Evolutionary conservation across 1,140 invertebrate genomes (phyloP).

Genomic region (Monochamus saltuarius): DNA sequence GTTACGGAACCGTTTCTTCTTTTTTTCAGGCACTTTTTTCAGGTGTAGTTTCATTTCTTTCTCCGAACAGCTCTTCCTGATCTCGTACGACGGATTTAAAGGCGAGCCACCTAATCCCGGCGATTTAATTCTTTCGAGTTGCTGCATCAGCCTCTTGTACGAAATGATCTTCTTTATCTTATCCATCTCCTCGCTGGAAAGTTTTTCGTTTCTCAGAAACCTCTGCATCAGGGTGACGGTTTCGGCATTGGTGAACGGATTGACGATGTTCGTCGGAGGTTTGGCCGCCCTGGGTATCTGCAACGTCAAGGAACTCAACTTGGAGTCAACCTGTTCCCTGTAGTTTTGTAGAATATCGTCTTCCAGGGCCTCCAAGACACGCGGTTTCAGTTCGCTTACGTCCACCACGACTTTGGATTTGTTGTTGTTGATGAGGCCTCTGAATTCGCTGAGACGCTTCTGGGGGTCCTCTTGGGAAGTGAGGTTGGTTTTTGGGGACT

Average conservation of each 20-base stretch:
- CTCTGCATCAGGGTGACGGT: conserved; percentile 31
- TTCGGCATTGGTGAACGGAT: conserved; percentile 19
- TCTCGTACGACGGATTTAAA: conserved; percentile 23
- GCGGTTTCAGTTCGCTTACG: conserved; percentile 26
- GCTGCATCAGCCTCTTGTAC: conserved; percentile 39
- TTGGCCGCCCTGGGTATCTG: conserved; percentile 32
- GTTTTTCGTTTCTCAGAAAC: conserved; percentile 38
- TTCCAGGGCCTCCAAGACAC: conserved; percentile 7
- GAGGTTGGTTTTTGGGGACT: conserved; percentile 22
- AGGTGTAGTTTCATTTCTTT: conserved; percentile 36
- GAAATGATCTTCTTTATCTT: conserved; percentile 41
- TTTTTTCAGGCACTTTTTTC: conserved; percentile 30
- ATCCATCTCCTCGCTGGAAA: conserved; percentile 37
- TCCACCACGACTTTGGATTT: conserved; percentile 30
- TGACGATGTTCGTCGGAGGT: background rate
- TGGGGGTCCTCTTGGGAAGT: conserved; percentile 1
- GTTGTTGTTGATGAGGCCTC: conserved; percentile 29
- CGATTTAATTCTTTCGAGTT: conserved; percentile 24
- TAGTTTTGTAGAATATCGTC: conserved; percentile 37
- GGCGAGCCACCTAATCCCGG: conserved; percentile 7
- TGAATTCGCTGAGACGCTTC: conserved; percentile 27
- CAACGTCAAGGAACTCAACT: conserved; percentile 40
- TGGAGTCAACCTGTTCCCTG: conserved; percentile 39
- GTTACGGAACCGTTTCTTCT: conserved; percentile 28
- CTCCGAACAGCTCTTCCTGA: conserved; percentile 17